phyloP scores from a whole-genome alignment of 2,797 vertebrate genomes.

The Emys orbicularis region DNA sequence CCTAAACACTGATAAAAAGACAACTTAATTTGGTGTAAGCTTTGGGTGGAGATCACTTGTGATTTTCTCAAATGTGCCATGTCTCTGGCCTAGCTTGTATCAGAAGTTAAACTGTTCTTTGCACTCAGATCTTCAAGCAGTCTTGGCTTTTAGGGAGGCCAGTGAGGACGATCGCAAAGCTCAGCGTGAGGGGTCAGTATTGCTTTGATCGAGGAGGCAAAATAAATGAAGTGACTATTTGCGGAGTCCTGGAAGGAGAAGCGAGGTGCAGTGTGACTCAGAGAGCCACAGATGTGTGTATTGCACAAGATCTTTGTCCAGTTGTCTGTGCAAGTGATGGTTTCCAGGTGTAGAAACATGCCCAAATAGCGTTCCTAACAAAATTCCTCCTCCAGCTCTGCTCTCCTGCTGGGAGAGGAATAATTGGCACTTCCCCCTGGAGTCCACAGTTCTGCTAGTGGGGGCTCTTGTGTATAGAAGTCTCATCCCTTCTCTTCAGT shows the following conservation, averaged over 20 bases:
- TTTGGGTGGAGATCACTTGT: background rate
- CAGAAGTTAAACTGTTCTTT: slow-evolving; percentile 4
- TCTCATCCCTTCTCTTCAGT: background rate
- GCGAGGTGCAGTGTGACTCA: background rate
- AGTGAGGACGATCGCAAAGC: background rate
- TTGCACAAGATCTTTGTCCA: slow-evolving; percentile 49
- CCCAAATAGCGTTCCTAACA: background rate
- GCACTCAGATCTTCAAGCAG: slow-evolving; percentile 13
- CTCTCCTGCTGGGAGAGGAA: background rate
- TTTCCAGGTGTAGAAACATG: background rate
- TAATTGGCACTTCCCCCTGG: background rate
- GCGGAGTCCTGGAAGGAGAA: slow-evolving; percentile 33
- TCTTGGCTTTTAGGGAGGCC: slow-evolving; percentile 25
- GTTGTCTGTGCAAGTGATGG: background rate
- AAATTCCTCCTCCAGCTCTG: background rate
- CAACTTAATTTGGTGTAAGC: background rate
- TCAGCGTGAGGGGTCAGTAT: background rate
- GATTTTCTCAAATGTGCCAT: background rate
- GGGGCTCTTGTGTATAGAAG: background rate
- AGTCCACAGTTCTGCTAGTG: background rate
- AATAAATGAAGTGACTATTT: slow-evolving; percentile 20
- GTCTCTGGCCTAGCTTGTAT: slow-evolving; percentile 33
- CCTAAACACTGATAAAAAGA: background rate
- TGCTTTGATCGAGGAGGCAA: slow-evolving; percentile 6
- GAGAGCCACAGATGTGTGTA: background rate